Base-by-base conservation (phyloP, 2,797 vertebrate species). In the Sarcoramphus papa region DNA sequence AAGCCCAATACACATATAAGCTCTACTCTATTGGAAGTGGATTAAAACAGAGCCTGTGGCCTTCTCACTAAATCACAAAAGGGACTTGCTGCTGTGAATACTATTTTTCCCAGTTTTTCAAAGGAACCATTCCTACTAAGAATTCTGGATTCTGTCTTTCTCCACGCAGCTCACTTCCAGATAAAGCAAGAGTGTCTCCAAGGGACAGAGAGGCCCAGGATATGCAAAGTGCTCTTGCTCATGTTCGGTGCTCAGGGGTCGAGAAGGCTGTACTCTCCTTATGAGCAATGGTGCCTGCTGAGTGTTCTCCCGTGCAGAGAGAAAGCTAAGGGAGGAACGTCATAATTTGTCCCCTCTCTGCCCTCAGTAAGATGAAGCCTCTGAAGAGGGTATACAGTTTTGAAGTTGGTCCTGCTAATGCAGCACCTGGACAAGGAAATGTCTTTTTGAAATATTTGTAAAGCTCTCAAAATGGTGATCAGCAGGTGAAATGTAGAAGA, bases 41-140 rank as follows among this genome's bases (percentile, higher is more conserved):
- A 95, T 95, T 95, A 93, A 94, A 91, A 95, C 73, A 85, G 83
- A 90, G 59, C 93, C 85, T 64, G 65, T 86, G 74, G 88, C 35
- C 57, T 82, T 91, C 80, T 91, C 68, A 81, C 82, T 92, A 72
- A 72, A 92, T 88, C 74, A 88, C 63, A 75, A 76, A 77, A 72
- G 40, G 59, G 13, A n/a, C 27, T 67, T 93, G 41, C 43, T 74
- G 27, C 43, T 51, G 50, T 73, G 82, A 88, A 88, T 30, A 14
- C 8, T 70, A 8, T 60, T 92, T 88, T 70, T 3, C 24, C 28
- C 24, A 41, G 12, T 45, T 96, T 89, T 76, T 85, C 69, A 78
- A 83, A 93, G 41, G 33, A 89, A 30, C 28, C 7, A 19, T 50
- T 77, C 45, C 68, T 79, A 45, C n/a, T 43, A 68, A 64, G 64